Evolutionary conservation across 2,888 invertebrate species (phyloP).

Genomic region (Cheilosia urbana): DNA sequence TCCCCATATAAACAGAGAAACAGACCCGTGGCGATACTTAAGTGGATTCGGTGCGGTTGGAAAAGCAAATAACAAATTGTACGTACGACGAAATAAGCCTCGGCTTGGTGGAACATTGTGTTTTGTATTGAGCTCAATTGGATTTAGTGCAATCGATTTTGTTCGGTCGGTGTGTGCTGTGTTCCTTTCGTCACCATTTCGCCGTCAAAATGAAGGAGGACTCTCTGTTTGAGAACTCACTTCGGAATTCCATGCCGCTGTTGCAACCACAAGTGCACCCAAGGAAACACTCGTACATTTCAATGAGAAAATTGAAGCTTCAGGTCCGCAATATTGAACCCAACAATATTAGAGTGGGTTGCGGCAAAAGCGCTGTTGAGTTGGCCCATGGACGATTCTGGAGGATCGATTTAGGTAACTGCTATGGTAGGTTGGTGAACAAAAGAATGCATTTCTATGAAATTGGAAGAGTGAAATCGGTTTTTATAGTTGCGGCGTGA

Average conservation of each 20-base stretch:
- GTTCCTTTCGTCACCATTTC: not conserved
- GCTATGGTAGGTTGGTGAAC: slow-evolving; percentile 52
- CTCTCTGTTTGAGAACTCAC: slow-evolving; percentile 31
- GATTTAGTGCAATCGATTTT: slow-evolving; percentile 67
- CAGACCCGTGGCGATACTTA: slow-evolving; percentile 13
- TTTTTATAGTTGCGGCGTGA: not conserved
- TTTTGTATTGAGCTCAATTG: slow-evolving; percentile 66
- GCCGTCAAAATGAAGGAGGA: slow-evolving; percentile 50
- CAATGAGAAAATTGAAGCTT: slow-evolving; percentile 67
- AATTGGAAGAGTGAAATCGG: not conserved
- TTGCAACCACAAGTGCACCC: slow-evolving; percentile 25
- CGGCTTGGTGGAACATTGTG: slow-evolving; percentile 46
- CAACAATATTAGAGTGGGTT: slow-evolving; percentile 2
- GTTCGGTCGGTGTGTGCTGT: not conserved
- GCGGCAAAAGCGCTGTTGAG: slow-evolving; percentile 23
- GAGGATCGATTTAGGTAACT: slow-evolving; percentile 69
- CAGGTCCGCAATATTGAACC: slow-evolving; percentile 51
- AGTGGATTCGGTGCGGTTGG: slow-evolving; percentile 57
- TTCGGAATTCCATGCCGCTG: slow-evolving; percentile 25
- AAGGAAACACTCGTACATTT: slow-evolving; percentile 62
- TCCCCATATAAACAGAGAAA: not conserved
- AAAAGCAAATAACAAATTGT: slow-evolving; percentile 6
- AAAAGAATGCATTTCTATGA: slow-evolving; percentile 13
- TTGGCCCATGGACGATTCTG: slow-evolving; percentile 58
- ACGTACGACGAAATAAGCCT: slow-evolving; percentile 23